Evolutionary conservation across 2,888 invertebrate species (phyloP).

Genomic region (Diarsia dahlii): DNA sequence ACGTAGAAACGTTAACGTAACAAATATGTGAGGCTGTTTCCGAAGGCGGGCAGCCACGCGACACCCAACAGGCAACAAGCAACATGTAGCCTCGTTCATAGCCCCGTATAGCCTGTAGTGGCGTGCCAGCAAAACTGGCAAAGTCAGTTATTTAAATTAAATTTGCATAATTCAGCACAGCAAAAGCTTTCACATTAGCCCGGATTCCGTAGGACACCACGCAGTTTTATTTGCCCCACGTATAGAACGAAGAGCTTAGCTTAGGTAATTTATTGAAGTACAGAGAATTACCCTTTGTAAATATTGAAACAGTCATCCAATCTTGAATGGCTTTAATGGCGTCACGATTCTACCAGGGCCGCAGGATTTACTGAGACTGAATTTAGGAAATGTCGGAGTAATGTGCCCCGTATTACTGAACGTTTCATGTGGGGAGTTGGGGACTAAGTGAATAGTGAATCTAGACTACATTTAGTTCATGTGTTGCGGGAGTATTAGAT

Average conservation of each 20-base stretch:
- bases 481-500: slow-evolving; percentile 2
- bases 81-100: slow-evolving; percentile 41
- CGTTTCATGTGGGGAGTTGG: slow-evolving; percentile 31
- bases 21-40: slow-evolving; percentile 60
- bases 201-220: slow-evolving; percentile 67
- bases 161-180: slow-evolving; percentile 82
- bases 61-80: slow-evolving; percentile 32
- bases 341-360: slow-evolving; percentile 36
- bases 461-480: slow-evolving; percentile 13
- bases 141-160: slow-evolving; percentile 82
- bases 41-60: slow-evolving; percentile 48
- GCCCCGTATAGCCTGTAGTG: slow-evolving; percentile 46
- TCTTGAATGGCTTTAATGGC: slow-evolving; percentile 54
- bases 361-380: slow-evolving; percentile 29
- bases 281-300: slow-evolving; percentile 57
- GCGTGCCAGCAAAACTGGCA: slow-evolving; percentile 69
- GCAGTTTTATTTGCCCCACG: slow-evolving; percentile 54
- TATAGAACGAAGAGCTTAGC: slow-evolving; percentile 39
- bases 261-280: slow-evolving; percentile 57
- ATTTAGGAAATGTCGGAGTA: slow-evolving; percentile 45
- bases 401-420: slow-evolving; percentile 27
- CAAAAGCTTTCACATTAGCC: slow-evolving; percentile 78
- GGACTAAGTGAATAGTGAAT: slow-evolving; percentile 25
- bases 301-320: slow-evolving; percentile 61
- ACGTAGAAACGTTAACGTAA: slow-evolving; percentile 56